Conservation (phyloP, 2,888 invertebrate species). For the Apeira syringaria region DNA sequence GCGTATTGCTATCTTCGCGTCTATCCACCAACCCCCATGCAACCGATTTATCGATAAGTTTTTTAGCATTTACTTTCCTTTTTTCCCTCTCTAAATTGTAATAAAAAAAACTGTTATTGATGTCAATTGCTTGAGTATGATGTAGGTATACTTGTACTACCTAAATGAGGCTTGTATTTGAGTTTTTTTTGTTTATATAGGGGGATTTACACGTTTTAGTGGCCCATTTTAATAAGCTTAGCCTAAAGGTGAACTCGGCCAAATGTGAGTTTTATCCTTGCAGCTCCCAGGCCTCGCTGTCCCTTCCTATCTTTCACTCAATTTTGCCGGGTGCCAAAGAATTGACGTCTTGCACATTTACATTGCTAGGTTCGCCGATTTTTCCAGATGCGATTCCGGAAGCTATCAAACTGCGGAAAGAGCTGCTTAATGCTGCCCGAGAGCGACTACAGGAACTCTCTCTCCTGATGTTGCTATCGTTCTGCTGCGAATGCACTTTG, state of each 20-base stretch:
- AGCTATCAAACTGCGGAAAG: not conserved
- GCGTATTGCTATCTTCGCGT: no score
- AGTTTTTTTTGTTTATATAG: no score
- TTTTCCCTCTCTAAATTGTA: no score
- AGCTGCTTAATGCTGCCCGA: not conserved
- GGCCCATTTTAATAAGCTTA: not conserved
- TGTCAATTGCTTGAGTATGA: no score
- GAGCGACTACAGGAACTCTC: not conserved
- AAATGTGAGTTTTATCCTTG: not conserved
- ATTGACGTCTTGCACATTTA: not conserved
- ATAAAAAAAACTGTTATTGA: no score
- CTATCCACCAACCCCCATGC: no score
- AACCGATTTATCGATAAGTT: no score
- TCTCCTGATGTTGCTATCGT: not conserved
- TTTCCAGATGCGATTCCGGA: not conserved
- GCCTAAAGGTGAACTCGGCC: not conserved
- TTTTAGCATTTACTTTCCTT: no score
- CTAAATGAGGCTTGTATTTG: no score
- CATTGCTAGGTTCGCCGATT: not conserved
- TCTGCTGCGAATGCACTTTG: not conserved
- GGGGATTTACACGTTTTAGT: no score
- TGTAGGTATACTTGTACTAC: no score
- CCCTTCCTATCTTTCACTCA: not conserved
- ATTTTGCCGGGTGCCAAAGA: not conserved
- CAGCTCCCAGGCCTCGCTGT: not conserved